Percentiles rank a stretch among this genome's conserved stretches.
Conservation (phyloP, 2,888 invertebrate species). For the Romanomermis culicivorax region DNA sequence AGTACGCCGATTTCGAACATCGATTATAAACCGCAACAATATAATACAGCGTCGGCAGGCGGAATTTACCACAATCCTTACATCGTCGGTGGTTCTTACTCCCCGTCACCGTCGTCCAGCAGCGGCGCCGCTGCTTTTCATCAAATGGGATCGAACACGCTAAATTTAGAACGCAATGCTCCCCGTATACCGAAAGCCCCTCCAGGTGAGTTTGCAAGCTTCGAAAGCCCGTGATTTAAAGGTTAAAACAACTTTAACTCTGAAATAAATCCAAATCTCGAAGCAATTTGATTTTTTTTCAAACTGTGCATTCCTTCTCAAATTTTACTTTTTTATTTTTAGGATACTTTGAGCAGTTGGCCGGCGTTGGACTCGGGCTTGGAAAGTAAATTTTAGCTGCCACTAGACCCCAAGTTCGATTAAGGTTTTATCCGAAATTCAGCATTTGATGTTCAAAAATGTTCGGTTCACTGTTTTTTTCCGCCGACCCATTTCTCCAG, state of each 20-base stretch:
- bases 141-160: background rate
- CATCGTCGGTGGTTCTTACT: background rate
- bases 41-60: background rate
- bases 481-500: too few species aligned
- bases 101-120: background rate
- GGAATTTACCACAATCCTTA: background rate
- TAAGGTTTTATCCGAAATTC: too few species aligned
- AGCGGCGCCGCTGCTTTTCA: background rate
- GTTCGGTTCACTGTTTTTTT: too few species aligned
- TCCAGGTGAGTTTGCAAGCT: background rate
- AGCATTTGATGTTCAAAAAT: too few species aligned
- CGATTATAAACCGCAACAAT: conserved; percentile 3
- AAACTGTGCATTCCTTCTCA: background rate
- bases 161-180: too few species aligned
- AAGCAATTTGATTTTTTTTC: background rate
- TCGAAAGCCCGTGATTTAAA: too few species aligned
- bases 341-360: conserved; percentile 15
- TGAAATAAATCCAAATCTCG: background rate
- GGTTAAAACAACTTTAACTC: too few species aligned
- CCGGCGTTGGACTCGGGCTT: conserved; percentile 16
- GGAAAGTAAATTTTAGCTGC: conserved; percentile 15
- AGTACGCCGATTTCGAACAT: background rate
- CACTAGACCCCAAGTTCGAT: background rate
- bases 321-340: conserved; percentile 1
- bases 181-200: background rate